Percentiles rank a stretch among this genome's conserved stretches.
Conservation (phyloP, 2,888 invertebrate species). For the Trissolcus japonicus region DNA sequence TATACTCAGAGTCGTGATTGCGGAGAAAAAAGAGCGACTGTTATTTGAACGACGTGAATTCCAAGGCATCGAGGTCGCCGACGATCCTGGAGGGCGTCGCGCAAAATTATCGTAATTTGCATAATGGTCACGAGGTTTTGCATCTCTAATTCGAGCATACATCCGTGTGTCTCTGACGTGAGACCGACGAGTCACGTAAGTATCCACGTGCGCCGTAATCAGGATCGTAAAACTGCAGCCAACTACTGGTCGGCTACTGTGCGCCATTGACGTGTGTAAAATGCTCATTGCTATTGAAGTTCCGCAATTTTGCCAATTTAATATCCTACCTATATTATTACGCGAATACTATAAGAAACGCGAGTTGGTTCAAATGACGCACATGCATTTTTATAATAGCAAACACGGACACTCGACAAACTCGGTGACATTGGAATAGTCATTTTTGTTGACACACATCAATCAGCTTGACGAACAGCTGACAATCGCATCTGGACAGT, state of each 20-base stretch:
- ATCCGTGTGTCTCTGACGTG: slow-evolving; percentile 52
- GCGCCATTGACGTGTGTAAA: slow-evolving; percentile 40
- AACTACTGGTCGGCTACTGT: slow-evolving; percentile 40
- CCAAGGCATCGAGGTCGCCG: slow-evolving; percentile 31
- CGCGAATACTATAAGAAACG: slow-evolving; percentile 28
- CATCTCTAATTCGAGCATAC: slow-evolving; percentile 59
- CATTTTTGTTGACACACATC: slow-evolving; percentile 2
- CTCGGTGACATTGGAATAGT: slow-evolving; percentile 28
- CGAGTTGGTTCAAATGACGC: slow-evolving; percentile 41
- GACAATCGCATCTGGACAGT: background rate
- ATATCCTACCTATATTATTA: slow-evolving; percentile 40
- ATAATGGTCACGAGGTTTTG: slow-evolving; percentile 58
- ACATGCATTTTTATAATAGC: background rate
- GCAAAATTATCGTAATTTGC: slow-evolving; percentile 51
- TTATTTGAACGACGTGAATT: slow-evolving; percentile 20
- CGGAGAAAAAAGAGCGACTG: slow-evolving; percentile 17
- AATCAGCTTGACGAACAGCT: slow-evolving; percentile 7
- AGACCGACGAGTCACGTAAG: slow-evolving; percentile 47
- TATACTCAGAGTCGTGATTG: background rate
- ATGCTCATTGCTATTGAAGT: slow-evolving; percentile 31
- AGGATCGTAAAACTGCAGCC: slow-evolving; percentile 44
- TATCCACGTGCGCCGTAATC: slow-evolving; percentile 56
- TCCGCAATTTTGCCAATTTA: slow-evolving; percentile 51
- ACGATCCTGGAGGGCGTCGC: slow-evolving; percentile 47
- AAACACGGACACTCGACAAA: too few relatives aligned